These are phyloP conservation scores for Calvadosia cruxmelitensis DNA, from an alignment of 30 jellyfish, hydroid and myxozoan genomes.

Conservation along the genomic window DNA sequence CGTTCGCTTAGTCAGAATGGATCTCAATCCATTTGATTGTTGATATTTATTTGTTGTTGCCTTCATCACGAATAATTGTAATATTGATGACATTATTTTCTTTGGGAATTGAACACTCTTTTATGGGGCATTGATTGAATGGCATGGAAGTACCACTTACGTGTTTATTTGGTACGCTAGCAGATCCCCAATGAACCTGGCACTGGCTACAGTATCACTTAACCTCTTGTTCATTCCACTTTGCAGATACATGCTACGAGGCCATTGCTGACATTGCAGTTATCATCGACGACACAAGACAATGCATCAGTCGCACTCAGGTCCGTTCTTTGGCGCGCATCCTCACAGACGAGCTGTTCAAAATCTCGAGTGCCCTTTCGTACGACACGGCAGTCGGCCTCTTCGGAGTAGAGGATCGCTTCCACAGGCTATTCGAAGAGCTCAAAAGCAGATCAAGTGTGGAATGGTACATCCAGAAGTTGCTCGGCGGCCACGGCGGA, in stretches of 20 bases:
- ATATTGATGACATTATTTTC: too few species aligned
- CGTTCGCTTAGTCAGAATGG: too few species aligned
- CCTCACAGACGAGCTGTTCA: neutral
- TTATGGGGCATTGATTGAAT: too few species aligned
- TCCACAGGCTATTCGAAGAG: neutral
- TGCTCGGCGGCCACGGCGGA: neutral
- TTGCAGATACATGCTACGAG: neutral
- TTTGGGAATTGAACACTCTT: too few species aligned
- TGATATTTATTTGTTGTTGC: too few species aligned
- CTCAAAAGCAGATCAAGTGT: neutral
- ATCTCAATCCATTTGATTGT: too few species aligned
- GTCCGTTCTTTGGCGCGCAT: neutral
- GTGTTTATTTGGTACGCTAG: too few species aligned
- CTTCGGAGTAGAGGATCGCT: neutral
- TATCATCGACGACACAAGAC: neutral
- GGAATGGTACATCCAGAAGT: neutral
- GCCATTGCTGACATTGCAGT: neutral
- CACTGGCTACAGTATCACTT: too few species aligned
- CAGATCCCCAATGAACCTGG: too few species aligned
- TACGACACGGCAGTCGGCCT: neutral
- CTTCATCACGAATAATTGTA: too few species aligned
- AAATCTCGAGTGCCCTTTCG: neutral
- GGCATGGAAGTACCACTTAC: too few species aligned
- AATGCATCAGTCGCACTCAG: neutral
- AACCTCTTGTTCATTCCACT: too few species aligned